Percentiles rank a stretch among this genome's conserved stretches.
phyloP scores from a whole-genome alignment of 2,113 vertebrate species.

The Calyptommatus sinebrachiatus region DNA sequence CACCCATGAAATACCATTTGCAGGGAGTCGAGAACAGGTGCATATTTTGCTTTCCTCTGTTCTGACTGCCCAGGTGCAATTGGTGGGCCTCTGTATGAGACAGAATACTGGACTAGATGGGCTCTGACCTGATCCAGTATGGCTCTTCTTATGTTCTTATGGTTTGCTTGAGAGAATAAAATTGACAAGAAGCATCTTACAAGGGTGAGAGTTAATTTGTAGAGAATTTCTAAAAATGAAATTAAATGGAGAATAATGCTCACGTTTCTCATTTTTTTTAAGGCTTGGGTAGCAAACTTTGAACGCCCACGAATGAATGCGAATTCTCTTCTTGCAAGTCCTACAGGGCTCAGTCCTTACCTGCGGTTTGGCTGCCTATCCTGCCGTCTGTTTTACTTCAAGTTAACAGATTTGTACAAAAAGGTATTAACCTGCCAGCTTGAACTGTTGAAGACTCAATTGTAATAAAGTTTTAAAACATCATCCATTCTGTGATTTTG shows the following conservation, averaged over 20 bases:
- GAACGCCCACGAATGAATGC: constrained; percentile 94
- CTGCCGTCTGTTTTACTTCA: constrained; percentile 93
- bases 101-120: too few species aligned
- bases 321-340: constrained; percentile 90
- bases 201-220: neutral
- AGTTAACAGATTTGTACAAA: constrained; percentile 92
- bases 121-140: too few species aligned
- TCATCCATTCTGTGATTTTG: constrained; percentile 35
- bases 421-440: constrained; percentile 75
- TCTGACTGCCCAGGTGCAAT: too few species aligned
- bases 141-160: too few species aligned
- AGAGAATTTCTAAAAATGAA: neutral
- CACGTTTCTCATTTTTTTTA: constrained; percentile 42
- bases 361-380: constrained; percentile 95
- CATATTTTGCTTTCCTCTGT: too few species aligned
- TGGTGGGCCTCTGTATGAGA: too few species aligned
- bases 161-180: too few species aligned
- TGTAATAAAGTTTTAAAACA: neutral
- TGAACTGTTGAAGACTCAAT: neutral
- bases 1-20: too few species aligned
- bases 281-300: constrained; percentile 97
- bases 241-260: neutral
- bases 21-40: too few species aligned
- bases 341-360: constrained; percentile 92
- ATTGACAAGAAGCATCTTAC: too few species aligned